phyloP scores from a whole-genome alignment of 1,140 invertebrate genomes.

The Neelides sp. region DNA sequence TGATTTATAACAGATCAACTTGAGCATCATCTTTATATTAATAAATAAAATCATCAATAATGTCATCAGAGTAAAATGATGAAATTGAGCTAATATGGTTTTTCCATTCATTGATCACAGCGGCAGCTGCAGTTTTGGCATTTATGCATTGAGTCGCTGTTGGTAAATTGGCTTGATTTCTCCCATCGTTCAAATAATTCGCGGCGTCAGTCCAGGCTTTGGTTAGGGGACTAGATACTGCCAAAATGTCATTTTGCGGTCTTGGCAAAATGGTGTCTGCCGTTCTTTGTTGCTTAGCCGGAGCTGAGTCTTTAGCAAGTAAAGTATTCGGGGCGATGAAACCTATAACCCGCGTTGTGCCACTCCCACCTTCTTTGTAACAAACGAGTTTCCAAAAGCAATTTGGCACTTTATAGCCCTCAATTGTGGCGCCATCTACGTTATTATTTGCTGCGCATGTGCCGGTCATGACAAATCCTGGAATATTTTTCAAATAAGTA shows the following conservation, averaged over 20 bases:
- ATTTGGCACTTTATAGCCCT: constrained; percentile 1
- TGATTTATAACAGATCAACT: too few relatives aligned
- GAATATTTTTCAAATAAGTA: background rate
- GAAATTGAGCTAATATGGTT: too few relatives aligned
- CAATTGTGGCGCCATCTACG: background rate
- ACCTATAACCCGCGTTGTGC: constrained; percentile 7
- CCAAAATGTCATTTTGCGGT: constrained; percentile 11
- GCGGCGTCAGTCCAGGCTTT: constrained; percentile 7
- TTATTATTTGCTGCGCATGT: constrained; percentile 1
- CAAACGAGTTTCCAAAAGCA: constrained; percentile 17
- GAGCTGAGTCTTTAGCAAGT: background rate
- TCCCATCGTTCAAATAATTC: background rate
- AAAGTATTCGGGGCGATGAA: constrained; percentile 13
- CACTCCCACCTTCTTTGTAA: constrained; percentile 4
- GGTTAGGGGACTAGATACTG: background rate
- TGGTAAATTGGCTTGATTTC: background rate
- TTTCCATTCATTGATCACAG: constrained; percentile 9
- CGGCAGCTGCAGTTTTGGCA: background rate
- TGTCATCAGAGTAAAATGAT: too few relatives aligned
- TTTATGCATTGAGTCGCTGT: background rate
- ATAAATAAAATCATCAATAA: too few relatives aligned
- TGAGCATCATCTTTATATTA: too few relatives aligned
- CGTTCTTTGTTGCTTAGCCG: background rate
- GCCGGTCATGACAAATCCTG: constrained; percentile 14
- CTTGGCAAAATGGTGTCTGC: background rate